Evolutionary conservation across 2,888 invertebrate species (phyloP).

Genomic region (Phasia obesa): DNA sequence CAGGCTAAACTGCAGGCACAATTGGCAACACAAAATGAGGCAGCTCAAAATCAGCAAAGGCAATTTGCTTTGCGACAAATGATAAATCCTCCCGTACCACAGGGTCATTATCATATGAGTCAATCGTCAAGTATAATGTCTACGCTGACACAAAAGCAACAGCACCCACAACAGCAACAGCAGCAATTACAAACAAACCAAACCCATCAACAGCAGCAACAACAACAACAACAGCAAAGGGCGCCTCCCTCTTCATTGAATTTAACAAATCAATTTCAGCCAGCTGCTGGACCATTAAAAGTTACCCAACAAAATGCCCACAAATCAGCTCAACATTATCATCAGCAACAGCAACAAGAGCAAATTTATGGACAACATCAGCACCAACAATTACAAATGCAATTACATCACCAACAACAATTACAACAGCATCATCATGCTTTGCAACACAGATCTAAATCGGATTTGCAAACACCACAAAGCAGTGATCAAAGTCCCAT

Average conservation of each 20-base stretch:
- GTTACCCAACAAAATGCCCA: conserved; percentile 75
- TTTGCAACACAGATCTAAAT: conserved; percentile 77
- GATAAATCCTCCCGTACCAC: conserved; percentile 85
- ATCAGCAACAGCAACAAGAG: conserved; percentile 74
- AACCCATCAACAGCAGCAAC: conserved; percentile 64
- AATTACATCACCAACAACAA: conserved; percentile 82
- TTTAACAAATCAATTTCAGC: conserved; percentile 81
- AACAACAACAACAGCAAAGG: conserved; percentile 74
- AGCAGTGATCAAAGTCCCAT: conserved; percentile 81
- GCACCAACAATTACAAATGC: conserved; percentile 81
- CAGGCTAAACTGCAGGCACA: conserved; percentile 87
- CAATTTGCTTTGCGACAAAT: conserved; percentile 86
- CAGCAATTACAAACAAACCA: conserved; percentile 72
- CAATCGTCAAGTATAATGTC: conserved; percentile 80
- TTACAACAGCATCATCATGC: conserved; percentile 76
- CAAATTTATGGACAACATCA: conserved; percentile 81
- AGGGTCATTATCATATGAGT: conserved; percentile 81
- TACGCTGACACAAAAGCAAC: conserved; percentile 76
- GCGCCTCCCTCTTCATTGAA: conserved; percentile 82
- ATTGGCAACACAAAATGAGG: conserved; percentile 86
- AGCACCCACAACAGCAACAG: conserved; percentile 72
- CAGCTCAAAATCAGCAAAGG: conserved; percentile 86
- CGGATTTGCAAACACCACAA: conserved; percentile 78
- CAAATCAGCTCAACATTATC: conserved; percentile 73
- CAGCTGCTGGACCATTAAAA: conserved; percentile 80